Evolutionary conservation across 2,797 vertebrate genomes (phyloP).

Genomic region (Chaetophractus vellerosus): DNA sequence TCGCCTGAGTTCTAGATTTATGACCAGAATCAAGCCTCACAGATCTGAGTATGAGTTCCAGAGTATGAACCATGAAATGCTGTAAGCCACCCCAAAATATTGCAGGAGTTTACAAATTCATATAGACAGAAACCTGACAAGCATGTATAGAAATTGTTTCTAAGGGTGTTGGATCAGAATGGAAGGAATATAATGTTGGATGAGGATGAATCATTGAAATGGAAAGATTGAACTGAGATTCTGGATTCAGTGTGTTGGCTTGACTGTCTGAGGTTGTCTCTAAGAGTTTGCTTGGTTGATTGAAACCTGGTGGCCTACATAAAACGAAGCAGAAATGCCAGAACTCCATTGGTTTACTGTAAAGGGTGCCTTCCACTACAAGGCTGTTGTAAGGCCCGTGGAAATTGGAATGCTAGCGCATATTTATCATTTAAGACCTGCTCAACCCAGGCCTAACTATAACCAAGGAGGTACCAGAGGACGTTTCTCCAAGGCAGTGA

Average conservation of each 20-base stretch:
- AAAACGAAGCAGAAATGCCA: conserved; percentile 11
- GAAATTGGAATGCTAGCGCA: neutral
- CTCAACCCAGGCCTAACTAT: neutral
- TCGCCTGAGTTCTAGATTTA: neutral
- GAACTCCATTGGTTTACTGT: neutral
- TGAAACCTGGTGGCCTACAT: neutral
- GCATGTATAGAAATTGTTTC: neutral
- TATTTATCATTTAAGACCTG: neutral
- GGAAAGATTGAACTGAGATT: neutral
- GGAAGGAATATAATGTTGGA: neutral
- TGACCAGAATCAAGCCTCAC: neutral
- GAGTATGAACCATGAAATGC: neutral
- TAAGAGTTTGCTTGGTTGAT: neutral
- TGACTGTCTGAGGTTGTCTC: neutral
- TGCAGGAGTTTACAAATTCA: neutral
- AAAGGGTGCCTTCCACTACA: neutral
- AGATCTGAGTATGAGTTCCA: neutral
- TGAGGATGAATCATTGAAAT: neutral
- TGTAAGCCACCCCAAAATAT: neutral
- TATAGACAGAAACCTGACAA: neutral
- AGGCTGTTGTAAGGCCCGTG: neutral
- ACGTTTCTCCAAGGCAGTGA: neutral
- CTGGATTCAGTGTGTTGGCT: neutral
- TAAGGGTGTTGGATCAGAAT: neutral
- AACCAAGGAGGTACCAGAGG: neutral